Conservation (phyloP, 2,888 invertebrate genomes). For the Drosophila paramelanica region DNA sequence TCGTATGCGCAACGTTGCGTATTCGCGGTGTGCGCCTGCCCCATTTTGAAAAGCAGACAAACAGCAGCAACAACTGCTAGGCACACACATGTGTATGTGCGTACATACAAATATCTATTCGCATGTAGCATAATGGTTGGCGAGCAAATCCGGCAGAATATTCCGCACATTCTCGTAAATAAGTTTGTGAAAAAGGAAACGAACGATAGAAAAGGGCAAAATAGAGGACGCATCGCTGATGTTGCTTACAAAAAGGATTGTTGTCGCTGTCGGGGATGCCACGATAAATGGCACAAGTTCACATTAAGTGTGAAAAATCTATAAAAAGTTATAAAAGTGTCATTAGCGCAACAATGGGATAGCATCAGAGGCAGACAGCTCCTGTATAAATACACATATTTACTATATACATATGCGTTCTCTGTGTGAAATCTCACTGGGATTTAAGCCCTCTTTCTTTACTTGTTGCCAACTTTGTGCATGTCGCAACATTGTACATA, state of each 20-base stretch:
- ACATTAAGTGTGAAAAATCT: conserved; percentile 79
- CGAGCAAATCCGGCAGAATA: conserved; percentile 62
- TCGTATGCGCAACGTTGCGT: conserved; percentile 72
- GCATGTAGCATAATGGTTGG: conserved; percentile 42
- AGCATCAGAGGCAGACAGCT: conserved; percentile 30
- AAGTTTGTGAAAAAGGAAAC: conserved; percentile 56
- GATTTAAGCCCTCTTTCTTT: conserved; percentile 44
- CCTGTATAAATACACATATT: conserved; percentile 4
- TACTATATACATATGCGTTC: background rate
- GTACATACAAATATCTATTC: conserved; percentile 28
- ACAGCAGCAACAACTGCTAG: conserved; percentile 41
- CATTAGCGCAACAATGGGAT: conserved; percentile 70
- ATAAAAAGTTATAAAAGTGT: conserved; percentile 81
- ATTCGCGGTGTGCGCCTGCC: conserved; percentile 51
- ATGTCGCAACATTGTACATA: conserved; percentile 23
- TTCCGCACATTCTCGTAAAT: conserved; percentile 72
- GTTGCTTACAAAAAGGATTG: conserved; percentile 72
- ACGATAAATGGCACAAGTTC: conserved; percentile 75
- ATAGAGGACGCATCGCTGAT: conserved; percentile 39
- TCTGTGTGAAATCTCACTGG: conserved; percentile 7
- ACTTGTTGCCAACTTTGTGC: conserved; percentile 28
- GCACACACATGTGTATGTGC: conserved; percentile 7
- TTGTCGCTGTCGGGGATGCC: conserved; percentile 52
- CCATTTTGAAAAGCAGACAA: conserved; percentile 32
- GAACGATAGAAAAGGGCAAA: conserved; percentile 43